A percentile compares a stretch with the other conserved stretches of the same genome.
Evolutionary conservation across 2,113 vertebrate species (phyloP).

Genomic region (Trinectes maculatus): DNA sequence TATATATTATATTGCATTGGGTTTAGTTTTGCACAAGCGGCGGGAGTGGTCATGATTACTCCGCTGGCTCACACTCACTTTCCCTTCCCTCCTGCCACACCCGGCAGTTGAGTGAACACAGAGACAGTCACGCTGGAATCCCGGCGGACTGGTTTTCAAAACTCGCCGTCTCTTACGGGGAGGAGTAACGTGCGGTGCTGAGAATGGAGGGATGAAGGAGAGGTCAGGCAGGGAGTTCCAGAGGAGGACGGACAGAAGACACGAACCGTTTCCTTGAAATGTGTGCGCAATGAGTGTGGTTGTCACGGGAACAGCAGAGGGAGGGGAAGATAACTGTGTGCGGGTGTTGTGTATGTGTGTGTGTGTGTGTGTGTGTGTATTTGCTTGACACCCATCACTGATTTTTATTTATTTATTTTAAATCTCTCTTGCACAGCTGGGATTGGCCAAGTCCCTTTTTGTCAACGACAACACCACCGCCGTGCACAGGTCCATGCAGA

Average conservation of each 20-base stretch:
- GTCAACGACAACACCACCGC: slow-evolving; percentile 63
- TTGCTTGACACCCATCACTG: slow-evolving; percentile 2
- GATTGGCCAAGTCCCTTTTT: slow-evolving; percentile 81
- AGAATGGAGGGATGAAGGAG: background rate
- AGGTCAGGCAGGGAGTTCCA: background rate
- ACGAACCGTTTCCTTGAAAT: background rate
- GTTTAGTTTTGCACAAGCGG: background rate
- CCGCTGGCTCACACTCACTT: slow-evolving; percentile 42
- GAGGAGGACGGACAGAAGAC: background rate
- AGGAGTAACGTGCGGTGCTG: background rate
- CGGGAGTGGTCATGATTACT: slow-evolving; percentile 33
- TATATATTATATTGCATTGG: background rate
- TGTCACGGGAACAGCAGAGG: no score
- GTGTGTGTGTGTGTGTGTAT: background rate
- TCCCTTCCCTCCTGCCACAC: slow-evolving; percentile 51
- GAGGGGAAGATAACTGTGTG: no score
- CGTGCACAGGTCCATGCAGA: slow-evolving; percentile 29
- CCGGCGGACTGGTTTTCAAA: slow-evolving; percentile 59
- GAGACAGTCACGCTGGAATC: slow-evolving; percentile 69
- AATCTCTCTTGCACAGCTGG: slow-evolving; percentile 81
- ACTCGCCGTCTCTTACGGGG: slow-evolving; percentile 3
- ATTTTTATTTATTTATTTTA: slow-evolving; percentile 1
- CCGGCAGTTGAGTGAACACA: slow-evolving; percentile 42
- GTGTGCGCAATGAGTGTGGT: background rate
- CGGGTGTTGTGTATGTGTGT: background rate